Base-by-base conservation (phyloP, 2,113 vertebrate species). In the Turdus rufiventris region DNA sequence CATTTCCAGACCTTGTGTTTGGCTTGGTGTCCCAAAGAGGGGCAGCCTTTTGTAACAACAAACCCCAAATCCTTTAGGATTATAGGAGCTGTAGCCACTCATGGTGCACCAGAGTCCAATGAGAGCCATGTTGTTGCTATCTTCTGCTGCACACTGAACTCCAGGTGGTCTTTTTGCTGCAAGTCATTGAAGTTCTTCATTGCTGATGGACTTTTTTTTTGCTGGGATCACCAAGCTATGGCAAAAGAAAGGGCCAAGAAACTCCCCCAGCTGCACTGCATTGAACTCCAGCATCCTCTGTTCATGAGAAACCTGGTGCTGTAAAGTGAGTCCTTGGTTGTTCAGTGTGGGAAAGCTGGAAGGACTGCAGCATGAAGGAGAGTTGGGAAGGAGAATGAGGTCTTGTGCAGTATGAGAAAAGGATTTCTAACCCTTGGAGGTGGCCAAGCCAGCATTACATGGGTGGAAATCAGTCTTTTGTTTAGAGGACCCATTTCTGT, bases 361-460 rank as follows among this genome's bases (percentile, higher is more conserved):
- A 77, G 28, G 38, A 17, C 21, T 58, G 72, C 7, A 17, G 23
- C 1, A 4, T 74, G 29, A 73, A n/a, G 33, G 38, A 63, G 53
- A 36, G 43, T 34, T n/a, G 34, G 36, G 58, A 76, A 87, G 56
- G 56, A 60, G 20, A 21, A 34, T 25, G 62, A 78, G 53, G 33
- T 31, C 57, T 74, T 53, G n/a, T 60, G 58, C 0, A 2, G 8
- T 56, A 33, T 0, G 1, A 88, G 60, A 57, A 57, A 29, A 66
- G 61, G 36, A 34, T n/a, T 82, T 50, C 21, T 82, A 65, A 18
- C 34, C 33, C 25, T 50, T 5, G 5, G 78, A 53, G 53, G 23
- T 4, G 21, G 14, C 45, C 31, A 33, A 2, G 1, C 0, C 24
- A 24, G 9, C 8, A 1, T 9, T 48, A 14, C 11, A 4, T 6